These are phyloP conservation scores for Pelosia muscerda DNA, from an alignment of 2,888 invertebrate species.

Conservation along the genomic window DNA sequence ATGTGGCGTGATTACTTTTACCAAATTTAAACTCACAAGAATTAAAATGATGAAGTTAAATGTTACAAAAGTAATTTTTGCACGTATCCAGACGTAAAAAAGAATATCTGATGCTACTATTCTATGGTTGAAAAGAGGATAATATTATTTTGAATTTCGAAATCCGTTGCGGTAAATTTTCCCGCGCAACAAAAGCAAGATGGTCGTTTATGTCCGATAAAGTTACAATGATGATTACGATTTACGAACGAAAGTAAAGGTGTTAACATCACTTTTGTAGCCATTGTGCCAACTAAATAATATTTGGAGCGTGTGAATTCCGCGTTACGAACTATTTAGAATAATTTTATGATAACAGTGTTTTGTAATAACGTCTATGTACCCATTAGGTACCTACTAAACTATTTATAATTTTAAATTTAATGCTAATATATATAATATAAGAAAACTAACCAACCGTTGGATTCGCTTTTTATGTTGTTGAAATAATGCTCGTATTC, in stretches of 20 bases:
- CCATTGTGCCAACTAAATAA: constrained; percentile 37
- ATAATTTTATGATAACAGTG: constrained; percentile 32
- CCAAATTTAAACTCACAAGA: background rate
- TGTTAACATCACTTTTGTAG: constrained; percentile 56
- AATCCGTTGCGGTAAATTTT: constrained; percentile 43
- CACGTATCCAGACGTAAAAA: background rate
- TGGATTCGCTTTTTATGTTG: background rate
- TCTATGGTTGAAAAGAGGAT: constrained; percentile 20
- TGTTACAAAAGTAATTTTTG: background rate
- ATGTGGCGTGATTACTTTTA: too few species aligned
- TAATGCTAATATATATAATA: background rate
- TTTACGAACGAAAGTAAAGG: constrained; percentile 61
- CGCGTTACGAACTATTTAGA: constrained; percentile 35
- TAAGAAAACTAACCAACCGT: background rate
- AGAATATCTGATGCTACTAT: background rate
- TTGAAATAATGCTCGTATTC: background rate
- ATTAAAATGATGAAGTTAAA: background rate
- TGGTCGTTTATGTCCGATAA: constrained; percentile 25
- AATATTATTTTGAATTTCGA: constrained; percentile 33
- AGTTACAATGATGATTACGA: constrained; percentile 22
- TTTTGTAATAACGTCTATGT: constrained; percentile 38
- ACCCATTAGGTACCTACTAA: background rate
- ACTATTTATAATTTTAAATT: background rate
- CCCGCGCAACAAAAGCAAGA: constrained; percentile 34
- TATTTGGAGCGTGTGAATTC: constrained; percentile 77